These are phyloP conservation scores for Prunella himalayana DNA, from an alignment of 2,113 vertebrate genomes.

Conservation along the genomic window DNA sequence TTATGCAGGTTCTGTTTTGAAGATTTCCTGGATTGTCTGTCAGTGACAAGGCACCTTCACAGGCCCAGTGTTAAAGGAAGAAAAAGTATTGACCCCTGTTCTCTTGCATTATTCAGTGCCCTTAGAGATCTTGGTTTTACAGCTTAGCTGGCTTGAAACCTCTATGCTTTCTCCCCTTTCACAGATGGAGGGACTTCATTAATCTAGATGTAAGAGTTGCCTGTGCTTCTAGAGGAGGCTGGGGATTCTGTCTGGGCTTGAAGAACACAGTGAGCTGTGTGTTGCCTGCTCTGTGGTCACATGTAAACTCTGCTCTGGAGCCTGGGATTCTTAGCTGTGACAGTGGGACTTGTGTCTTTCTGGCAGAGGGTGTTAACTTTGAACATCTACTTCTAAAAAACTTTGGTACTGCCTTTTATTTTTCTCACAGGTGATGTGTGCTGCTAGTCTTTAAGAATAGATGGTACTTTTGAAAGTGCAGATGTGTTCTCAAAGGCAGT, in stretches of 20 bases:
- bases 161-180: neutral
- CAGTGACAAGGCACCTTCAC: rapidly evolving
- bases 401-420: neutral
- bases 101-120: neutral
- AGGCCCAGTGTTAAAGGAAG: neutral
- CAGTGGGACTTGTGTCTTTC: neutral
- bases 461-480: neutral
- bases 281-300: neutral
- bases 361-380: neutral
- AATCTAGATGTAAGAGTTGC: neutral
- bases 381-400: neutral
- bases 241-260: neutral
- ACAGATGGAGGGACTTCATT: neutral
- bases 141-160: neutral
- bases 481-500: neutral
- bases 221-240: neutral
- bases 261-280: neutral
- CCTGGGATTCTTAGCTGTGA: neutral
- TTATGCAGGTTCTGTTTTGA: neutral
- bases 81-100: neutral
- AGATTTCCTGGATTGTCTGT: neutral
- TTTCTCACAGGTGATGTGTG: neutral
- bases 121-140: neutral
- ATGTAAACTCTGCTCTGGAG: neutral
- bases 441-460: neutral